Percentiles rank a stretch among this genome's conserved stretches.
phyloP scores from a whole-genome alignment of 1,140 invertebrate genomes.

The Drosophila malerkotliana region DNA sequence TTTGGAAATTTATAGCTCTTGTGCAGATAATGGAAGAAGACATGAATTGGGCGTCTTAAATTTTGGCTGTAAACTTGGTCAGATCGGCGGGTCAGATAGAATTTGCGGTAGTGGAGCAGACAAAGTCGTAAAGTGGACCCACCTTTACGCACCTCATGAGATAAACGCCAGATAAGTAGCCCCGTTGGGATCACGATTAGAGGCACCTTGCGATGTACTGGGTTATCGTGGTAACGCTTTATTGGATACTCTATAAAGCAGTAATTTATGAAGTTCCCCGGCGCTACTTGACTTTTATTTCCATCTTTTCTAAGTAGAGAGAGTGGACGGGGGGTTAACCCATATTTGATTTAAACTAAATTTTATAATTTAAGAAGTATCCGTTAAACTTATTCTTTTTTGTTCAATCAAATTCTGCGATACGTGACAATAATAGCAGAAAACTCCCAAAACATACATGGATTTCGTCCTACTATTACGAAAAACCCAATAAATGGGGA shows the following conservation, averaged over 20 bases:
- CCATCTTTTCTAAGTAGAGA: slow-evolving; percentile 14
- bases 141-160: slow-evolving; percentile 4
- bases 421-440: not conserved
- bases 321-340: slow-evolving; percentile 15
- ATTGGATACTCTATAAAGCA: slow-evolving; percentile 74
- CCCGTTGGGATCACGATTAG: slow-evolving; percentile 61
- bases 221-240: slow-evolving; percentile 54
- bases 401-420: too few relatives aligned
- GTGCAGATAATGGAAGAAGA: slow-evolving; percentile 65
- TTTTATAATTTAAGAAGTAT: too few relatives aligned
- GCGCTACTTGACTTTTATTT: slow-evolving; percentile 58
- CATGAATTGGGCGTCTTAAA: slow-evolving; percentile 48
- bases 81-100: slow-evolving; percentile 40
- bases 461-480: not conserved
- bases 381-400: too few relatives aligned
- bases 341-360: slow-evolving; percentile 6
- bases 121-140: slow-evolving; percentile 19
- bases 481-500: slow-evolving; percentile 2
- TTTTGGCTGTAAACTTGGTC: slow-evolving; percentile 37
- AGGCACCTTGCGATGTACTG: slow-evolving; percentile 15
- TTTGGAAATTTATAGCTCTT: slow-evolving; percentile 55
- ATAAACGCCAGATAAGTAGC: slow-evolving; percentile 74
- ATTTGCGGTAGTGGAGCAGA: slow-evolving; percentile 43
- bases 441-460: not conserved
- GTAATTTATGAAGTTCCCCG: slow-evolving; percentile 52